Evolutionary conservation across 92 coral and sea anemone species (phyloP), one percentile per base, ranked within the genome.

Genomic region (Palythoa heliodiscus): DNA sequence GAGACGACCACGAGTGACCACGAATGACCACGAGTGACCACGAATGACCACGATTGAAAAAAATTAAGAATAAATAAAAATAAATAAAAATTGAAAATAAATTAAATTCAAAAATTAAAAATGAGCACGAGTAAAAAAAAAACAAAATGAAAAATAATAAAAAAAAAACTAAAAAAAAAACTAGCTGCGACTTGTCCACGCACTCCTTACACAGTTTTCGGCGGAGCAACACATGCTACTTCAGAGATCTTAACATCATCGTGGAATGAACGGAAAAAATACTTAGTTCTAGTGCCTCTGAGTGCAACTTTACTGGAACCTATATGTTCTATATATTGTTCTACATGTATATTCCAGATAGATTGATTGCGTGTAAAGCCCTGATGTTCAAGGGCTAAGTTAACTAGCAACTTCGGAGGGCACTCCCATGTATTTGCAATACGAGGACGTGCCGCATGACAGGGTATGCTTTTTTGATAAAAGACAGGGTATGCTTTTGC

Each of bases 331-430:
- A 17, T 7, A 64, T 16, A 17, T 64, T 64, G 25, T 7, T 16
- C 70, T 64, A 17, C 70, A 66, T 66, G 70, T 66, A 66, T 66
- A 66, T 66, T 66, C 70, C 70, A 66, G 11, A 66, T 66, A 66
- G 70, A 19, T 66, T 66, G 70, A 66, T 66, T 66, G 70, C 23
- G 70, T 66, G 70, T 66, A 66, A 66, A 66, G 70, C 70, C 70
- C 70, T 66, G 70, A 66, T 66, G 70, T 66, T 37, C 70, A 66
- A 66, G 70, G 70, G 70, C 70, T 66, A 66, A 22, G 23, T 66
- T 66, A 66, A 66, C 70, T 66, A 66, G 58, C 7, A n/a, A n/a
- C n/a, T 9, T 53, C 58, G 70, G 24, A 1, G n/a, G n/a, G 69
- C 69, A 61, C 35, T 0, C 35, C 35, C 35, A 29, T 29, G 35